Percentiles rank a stretch among this genome's conserved stretches.
Conservation (phyloP, 1,140 invertebrate genomes). For the Nylanderia fulva region DNA sequence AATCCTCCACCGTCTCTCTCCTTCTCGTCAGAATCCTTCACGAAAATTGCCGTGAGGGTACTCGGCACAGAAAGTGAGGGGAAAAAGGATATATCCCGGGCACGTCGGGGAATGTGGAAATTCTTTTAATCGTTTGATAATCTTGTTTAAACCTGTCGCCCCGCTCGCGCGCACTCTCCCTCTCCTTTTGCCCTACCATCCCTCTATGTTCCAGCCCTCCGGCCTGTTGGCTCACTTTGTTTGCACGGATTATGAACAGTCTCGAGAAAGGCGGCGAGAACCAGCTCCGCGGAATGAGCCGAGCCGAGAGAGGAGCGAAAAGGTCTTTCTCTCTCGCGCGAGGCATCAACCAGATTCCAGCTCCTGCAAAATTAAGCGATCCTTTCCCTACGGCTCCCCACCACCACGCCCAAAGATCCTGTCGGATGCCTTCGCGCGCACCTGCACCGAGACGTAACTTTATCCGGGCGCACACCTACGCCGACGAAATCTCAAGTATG, state of each 20-base stretch:
- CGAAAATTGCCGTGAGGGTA: constrained; percentile 75
- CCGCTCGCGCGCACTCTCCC: constrained; percentile 45
- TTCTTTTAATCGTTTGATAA: constrained; percentile 85
- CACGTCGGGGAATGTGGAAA: constrained; percentile 65
- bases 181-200: constrained; percentile 39
- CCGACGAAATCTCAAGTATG: constrained; percentile 30
- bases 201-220: constrained; percentile 42
- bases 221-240: constrained; percentile 74
- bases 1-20: constrained; percentile 53
- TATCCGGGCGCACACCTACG: constrained; percentile 42
- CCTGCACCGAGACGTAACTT: constrained; percentile 63
- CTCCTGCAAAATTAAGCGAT: constrained; percentile 72
- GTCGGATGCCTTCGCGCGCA: constrained; percentile 59
- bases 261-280: constrained; percentile 57
- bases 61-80: constrained; percentile 50
- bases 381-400: neutral
- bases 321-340: constrained; percentile 58
- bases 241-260: constrained; percentile 81
- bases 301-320: constrained; percentile 28
- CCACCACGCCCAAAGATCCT: neutral
- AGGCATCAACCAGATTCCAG: constrained; percentile 68
- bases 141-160: constrained; percentile 82
- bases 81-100: constrained; percentile 36
- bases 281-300: constrained; percentile 38
- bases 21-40: constrained; percentile 44